Conservation (phyloP, 2,888 invertebrate species). For the Petrolisthes manimaculis region DNA sequence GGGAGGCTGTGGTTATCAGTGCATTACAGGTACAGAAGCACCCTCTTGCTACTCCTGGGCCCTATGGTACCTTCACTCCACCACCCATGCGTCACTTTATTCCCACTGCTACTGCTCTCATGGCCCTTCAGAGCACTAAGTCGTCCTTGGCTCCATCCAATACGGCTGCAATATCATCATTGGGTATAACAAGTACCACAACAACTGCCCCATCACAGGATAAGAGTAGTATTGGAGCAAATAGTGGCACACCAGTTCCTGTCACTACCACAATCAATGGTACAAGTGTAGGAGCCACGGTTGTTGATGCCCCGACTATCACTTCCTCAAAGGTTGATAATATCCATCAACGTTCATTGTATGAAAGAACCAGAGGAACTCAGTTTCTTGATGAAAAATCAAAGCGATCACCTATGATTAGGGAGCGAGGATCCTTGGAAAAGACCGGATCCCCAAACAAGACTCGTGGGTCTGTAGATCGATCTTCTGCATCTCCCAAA, state of each 20-base stretch:
- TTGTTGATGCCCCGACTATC: constrained; percentile 10
- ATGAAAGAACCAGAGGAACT: constrained; percentile 54
- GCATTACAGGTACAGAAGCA: constrained; percentile 93
- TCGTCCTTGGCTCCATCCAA: constrained; percentile 15
- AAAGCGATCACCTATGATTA: constrained; percentile 26
- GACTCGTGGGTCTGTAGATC: constrained; percentile 56
- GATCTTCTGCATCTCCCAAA: constrained; percentile 75
- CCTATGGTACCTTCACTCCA: constrained; percentile 75
- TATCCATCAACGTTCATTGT: constrained; percentile 32
- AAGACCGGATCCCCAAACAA: constrained; percentile 35
- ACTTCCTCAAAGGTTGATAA: constrained; percentile 23
- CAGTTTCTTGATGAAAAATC: constrained; percentile 57
- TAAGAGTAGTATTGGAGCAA: background rate
- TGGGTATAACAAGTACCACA: constrained; percentile 27
- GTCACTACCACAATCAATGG: constrained; percentile 34
- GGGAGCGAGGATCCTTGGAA: constrained; percentile 46
- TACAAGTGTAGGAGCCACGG: constrained; percentile 20
- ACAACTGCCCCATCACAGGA: constrained; percentile 22
- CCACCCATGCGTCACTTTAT: constrained; percentile 66
- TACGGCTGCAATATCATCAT: constrained; percentile 8
- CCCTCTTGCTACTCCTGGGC: constrained; percentile 89
- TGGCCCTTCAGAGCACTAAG: constrained; percentile 59
- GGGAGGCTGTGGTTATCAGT: constrained; percentile 92
- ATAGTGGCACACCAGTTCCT: background rate
- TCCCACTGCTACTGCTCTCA: constrained; percentile 63